Evolutionary conservation across 1,140 invertebrate species (phyloP).

Genomic region (Cardiocondyla obscurior): DNA sequence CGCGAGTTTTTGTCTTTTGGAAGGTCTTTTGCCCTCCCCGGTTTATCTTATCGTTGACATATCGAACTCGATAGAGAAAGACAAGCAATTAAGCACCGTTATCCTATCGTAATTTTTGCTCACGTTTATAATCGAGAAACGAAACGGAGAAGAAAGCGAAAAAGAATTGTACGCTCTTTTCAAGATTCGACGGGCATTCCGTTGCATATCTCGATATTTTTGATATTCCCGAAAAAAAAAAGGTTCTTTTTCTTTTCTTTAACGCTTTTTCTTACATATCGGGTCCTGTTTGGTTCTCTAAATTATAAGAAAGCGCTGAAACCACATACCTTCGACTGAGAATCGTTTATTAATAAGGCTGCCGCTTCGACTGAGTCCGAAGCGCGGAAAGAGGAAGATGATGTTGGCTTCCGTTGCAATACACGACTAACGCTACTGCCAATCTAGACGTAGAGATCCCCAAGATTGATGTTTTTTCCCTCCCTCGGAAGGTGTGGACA

Average conservation of each 20-base stretch:
- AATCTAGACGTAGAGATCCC: constrained; percentile 52
- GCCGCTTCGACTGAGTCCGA: not conserved
- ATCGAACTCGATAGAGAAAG: constrained; percentile 41
- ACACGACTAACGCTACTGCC: constrained; percentile 63
- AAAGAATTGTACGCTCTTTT: constrained; percentile 7
- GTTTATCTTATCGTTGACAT: constrained; percentile 57
- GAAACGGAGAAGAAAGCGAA: not conserved
- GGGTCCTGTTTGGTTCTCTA: not conserved
- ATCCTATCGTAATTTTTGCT: constrained; percentile 1
- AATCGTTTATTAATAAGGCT: not conserved
- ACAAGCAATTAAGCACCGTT: constrained; percentile 10
- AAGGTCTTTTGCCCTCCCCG: constrained; percentile 48
- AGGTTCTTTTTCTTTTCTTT: not conserved
- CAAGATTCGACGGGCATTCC: constrained; percentile 4
- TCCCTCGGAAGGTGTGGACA: constrained; percentile 38
- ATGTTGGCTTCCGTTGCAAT: constrained; percentile 42
- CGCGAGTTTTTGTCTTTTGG: constrained; percentile 61
- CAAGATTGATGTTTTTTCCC: constrained; percentile 50
- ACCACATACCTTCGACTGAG: not conserved
- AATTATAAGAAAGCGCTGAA: not conserved
- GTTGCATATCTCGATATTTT: constrained; percentile 3
- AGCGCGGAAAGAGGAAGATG: not conserved
- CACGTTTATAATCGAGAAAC: not conserved
- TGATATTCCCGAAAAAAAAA: not conserved
- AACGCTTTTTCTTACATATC: not conserved